Percentiles rank a stretch among this genome's conserved stretches.
Conservation (phyloP, 2,797 vertebrate genomes). For the Triplophysa yarkandensis region DNA sequence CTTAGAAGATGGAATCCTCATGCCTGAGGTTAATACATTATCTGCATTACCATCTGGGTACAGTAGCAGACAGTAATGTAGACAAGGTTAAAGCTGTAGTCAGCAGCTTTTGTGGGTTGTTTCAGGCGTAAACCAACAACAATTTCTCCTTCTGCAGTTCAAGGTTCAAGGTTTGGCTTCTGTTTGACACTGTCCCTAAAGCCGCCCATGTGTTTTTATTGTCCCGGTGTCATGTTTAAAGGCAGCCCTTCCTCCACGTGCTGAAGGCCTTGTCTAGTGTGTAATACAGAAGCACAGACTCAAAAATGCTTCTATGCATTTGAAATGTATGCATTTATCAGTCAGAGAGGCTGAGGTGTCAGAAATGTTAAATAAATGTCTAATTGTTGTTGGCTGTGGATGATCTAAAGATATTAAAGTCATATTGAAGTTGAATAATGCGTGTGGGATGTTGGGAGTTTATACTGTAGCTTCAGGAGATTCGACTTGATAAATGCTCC, state of each 20-base stretch:
- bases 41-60: slow-evolving; percentile 2
- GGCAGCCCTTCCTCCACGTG: slow-evolving; percentile 26
- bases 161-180: slow-evolving; percentile 33
- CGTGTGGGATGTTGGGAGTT: slow-evolving; percentile 29
- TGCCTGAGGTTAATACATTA: not conserved
- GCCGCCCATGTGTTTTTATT: slow-evolving; percentile 6
- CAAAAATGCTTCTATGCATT: slow-evolving; percentile 1
- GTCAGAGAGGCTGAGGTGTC: slow-evolving; percentile 17
- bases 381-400: slow-evolving; percentile 17
- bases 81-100: slow-evolving; percentile 33
- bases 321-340: slow-evolving; percentile 17
- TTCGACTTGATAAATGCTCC: slow-evolving; percentile 52
- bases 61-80: slow-evolving; percentile 26
- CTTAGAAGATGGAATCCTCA: not conserved
- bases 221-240: slow-evolving; percentile 24
- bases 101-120: slow-evolving; percentile 28
- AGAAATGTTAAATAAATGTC: slow-evolving; percentile 17
- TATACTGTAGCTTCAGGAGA: slow-evolving; percentile 26
- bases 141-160: slow-evolving; percentile 12
- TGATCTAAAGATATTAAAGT: slow-evolving; percentile 30
- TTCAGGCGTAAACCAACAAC: slow-evolving; percentile 18
- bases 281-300: slow-evolving; percentile 5
- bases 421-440: slow-evolving; percentile 40
- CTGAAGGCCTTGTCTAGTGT: not conserved
- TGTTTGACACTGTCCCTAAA: slow-evolving; percentile 31